A percentile compares a stretch with the other conserved stretches of the same genome.
These are phyloP conservation scores for Drosophila birchii DNA, from an alignment of 2,888 invertebrate species.

Conservation along the genomic window DNA sequence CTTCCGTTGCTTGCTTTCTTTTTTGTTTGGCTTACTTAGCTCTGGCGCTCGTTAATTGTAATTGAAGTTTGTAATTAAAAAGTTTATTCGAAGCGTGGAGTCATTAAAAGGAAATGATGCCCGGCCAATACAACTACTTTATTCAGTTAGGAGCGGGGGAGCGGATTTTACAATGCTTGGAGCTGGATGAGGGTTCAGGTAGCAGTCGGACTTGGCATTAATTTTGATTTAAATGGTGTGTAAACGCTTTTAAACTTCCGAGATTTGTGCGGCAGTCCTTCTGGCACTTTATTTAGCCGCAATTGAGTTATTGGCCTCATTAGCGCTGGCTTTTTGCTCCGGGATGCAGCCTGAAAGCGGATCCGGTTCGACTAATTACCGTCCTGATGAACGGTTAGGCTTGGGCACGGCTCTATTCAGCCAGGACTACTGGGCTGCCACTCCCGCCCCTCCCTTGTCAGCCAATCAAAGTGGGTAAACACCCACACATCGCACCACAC, in stretches of 20 bases:
- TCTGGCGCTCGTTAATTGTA: conserved; percentile 73
- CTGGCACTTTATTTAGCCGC: conserved; percentile 56
- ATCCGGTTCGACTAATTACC: conserved; percentile 44
- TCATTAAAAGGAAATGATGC: conserved; percentile 78
- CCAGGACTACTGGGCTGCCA: conserved; percentile 2
- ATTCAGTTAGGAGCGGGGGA: not conserved
- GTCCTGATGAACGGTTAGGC: conserved; percentile 17
- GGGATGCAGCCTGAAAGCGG: conserved; percentile 37
- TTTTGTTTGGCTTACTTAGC: conserved; percentile 26
- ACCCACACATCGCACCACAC: conserved; percentile 23
- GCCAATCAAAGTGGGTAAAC: conserved; percentile 59
- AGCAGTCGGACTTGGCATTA: conserved; percentile 43
- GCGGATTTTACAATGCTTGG: not conserved
- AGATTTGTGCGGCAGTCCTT: conserved; percentile 45
- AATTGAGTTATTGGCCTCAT: conserved; percentile 77
- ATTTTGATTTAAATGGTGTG: conserved; percentile 80
- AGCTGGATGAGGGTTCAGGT: conserved; percentile 28
- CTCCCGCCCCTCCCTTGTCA: conserved; percentile 30
- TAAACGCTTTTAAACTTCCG: conserved; percentile 66
- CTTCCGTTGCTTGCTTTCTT: conserved; percentile 30
- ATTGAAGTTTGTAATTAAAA: conserved; percentile 81
- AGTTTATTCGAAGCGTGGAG: conserved; percentile 69
- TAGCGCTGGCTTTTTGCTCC: conserved; percentile 48
- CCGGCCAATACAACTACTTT: conserved; percentile 47
- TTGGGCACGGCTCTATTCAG: not conserved